A percentile compares a stretch with the other conserved stretches of the same genome.
These are phyloP conservation scores for Cyanistes caeruleus DNA, from an alignment of 2,113 vertebrate species.

Conservation along the genomic window DNA sequence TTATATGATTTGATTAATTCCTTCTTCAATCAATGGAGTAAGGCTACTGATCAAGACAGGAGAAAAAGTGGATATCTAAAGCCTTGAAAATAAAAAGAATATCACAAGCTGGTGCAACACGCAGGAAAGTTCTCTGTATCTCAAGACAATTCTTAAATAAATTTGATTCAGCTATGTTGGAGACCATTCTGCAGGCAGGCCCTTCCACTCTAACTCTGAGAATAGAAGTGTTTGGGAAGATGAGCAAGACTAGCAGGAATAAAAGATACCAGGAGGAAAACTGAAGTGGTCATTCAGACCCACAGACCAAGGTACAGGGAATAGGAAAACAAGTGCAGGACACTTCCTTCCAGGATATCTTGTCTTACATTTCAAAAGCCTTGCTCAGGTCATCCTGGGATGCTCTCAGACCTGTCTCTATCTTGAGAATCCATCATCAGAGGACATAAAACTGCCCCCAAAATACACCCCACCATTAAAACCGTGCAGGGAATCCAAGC, in stretches of 20 bases:
- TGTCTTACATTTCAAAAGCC: not conserved
- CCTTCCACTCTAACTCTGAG: not conserved
- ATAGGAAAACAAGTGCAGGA: not conserved
- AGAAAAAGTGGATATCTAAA: not conserved
- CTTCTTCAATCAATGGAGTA: not conserved
- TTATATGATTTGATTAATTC: constrained; percentile 20
- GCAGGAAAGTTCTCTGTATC: not conserved
- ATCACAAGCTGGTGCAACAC: not conserved
- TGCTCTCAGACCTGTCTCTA: not conserved
- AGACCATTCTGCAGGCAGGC: not conserved
- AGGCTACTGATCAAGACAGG: not conserved
- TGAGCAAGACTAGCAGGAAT: not conserved
- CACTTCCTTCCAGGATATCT: not conserved
- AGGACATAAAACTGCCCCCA: not conserved
- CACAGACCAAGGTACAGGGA: not conserved
- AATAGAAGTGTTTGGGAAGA: not conserved
- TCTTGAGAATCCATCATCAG: not conserved
- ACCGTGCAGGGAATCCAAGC: not conserved
- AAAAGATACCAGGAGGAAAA: not conserved
- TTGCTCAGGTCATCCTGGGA: not conserved
- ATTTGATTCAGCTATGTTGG: not conserved
- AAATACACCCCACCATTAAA: not conserved
- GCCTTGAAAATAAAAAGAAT: not conserved
- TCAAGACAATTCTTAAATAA: not conserved
- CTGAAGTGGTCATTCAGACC: not conserved